A percentile compares a stretch with the other conserved stretches of the same genome.
Evolutionary conservation across 2,888 invertebrate species (phyloP).

Genomic region (Orchesella flavescens): DNA sequence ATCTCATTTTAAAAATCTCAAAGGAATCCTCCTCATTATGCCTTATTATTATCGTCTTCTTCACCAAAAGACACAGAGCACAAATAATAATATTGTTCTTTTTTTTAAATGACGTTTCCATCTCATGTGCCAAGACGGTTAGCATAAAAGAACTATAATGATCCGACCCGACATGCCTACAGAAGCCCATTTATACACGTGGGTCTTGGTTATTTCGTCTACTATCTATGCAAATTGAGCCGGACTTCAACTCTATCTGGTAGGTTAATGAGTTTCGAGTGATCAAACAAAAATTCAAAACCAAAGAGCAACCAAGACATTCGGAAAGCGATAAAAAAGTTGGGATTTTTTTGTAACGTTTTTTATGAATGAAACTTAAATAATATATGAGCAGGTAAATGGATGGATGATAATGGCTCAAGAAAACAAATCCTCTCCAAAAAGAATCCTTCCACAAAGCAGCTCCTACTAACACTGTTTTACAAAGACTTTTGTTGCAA

Average conservation of each 20-base stretch:
- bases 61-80: neutral
- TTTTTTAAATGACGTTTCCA: neutral
- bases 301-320: too few relatives aligned
- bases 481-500: conserved; percentile 65
- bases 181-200: conserved; percentile 17
- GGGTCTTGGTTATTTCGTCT: neutral
- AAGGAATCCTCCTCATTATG: too few relatives aligned
- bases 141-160: neutral
- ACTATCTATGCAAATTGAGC: neutral
- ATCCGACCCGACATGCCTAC: neutral
- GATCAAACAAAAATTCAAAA: conserved; percentile 51
- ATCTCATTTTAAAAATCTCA: too few relatives aligned
- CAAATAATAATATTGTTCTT: neutral
- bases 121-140: conserved; percentile 15
- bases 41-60: neutral
- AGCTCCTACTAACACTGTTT: conserved; percentile 37
- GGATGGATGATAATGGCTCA: conserved; percentile 40
- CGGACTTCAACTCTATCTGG: conserved; percentile 13
- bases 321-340: conserved; percentile 32
- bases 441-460: neutral
- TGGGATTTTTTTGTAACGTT: conserved; percentile 6
- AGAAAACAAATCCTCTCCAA: neutral
- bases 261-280: conserved; percentile 59
- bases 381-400: conserved; percentile 42
- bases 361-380: conserved; percentile 38